Base-by-base conservation (phyloP, 2,888 invertebrate species). In the Bombyx huttoni region DNA sequence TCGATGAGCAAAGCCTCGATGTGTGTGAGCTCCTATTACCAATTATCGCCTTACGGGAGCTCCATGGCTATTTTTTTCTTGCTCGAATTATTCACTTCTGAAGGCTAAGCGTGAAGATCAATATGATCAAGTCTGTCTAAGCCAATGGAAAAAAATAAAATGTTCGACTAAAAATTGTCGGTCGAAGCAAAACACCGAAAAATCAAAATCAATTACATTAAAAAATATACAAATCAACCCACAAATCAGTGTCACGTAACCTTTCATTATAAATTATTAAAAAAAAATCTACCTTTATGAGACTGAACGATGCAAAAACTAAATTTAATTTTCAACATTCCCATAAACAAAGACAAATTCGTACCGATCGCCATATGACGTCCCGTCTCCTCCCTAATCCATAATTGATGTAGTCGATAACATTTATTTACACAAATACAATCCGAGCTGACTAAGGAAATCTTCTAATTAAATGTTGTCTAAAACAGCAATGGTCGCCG, bases 291-390 rank as follows among this genome's bases (percentile, higher is more conserved):
- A 40, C 12, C 57, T 57, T 58, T 58, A 61, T 68, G 68, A 69
- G 73, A 74, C 62, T 62, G 63, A 64, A 68, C 66, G 67, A 69
- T 68, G 68, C 68, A 75, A 78, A 79, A 78, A 76, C 67, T 60
- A 52, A 53, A 61, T 66, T 65, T 65, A 68, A 67, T 73, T 74
- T 68, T 77, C 70, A 78, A 73, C 74, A 73, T 78, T 70, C 69
- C 63, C 70, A 78, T 78, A 78, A 84, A 82, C 82, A 82, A 82
- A 77, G 78, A 78, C 69, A 73, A 70, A 77, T 78, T 81, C 74
- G 74, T 74, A 73, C 75, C 73, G 71, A 73, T 73, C 79, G 65
- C 85, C 81, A 80, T 84, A 83, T 83, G 85, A 82, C 78, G 82
- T 80, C 80, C 67, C 59, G 65, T 65, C 65, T 58, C 65, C 61